Evolutionary conservation across 2,888 invertebrate genomes (phyloP).

Genomic region (Trichopoda pennipes): DNA sequence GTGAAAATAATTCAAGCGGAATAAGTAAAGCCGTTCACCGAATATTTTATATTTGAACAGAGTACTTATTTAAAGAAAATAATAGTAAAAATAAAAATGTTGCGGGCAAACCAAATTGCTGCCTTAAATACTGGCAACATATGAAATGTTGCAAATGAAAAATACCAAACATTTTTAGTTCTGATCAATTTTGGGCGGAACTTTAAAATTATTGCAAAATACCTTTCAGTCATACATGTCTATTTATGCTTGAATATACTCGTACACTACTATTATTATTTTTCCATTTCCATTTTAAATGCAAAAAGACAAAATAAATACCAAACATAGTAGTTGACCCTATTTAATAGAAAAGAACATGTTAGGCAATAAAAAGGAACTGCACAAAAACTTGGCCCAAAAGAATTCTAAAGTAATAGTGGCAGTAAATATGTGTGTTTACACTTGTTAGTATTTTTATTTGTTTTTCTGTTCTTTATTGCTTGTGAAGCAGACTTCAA

Average conservation of each 20-base stretch:
- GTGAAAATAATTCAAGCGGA: no score
- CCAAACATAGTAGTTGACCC: not conserved
- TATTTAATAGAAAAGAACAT: not conserved
- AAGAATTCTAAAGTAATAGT: not conserved
- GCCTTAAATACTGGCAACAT: no score
- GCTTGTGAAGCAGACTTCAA: not conserved
- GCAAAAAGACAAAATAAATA: not conserved
- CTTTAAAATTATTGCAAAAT: not conserved
- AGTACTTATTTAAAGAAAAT: no score
- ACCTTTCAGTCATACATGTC: not conserved
- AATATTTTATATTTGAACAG: no score
- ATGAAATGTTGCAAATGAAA: no score
- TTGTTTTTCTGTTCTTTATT: constrained; percentile 6
- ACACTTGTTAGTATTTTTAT: not conserved
- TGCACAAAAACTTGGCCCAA: not conserved
- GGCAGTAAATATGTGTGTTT: not conserved
- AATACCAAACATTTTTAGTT: no score
- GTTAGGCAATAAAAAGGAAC: not conserved
- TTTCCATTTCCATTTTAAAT: not conserved
- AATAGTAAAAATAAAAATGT: not conserved
- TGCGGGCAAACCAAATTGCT: not conserved
- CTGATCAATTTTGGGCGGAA: no score
- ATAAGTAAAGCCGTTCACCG: no score
- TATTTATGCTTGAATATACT: constrained; percentile 7
- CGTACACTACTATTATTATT: not conserved